These are phyloP conservation scores for Temnopleurus reevesii DNA, from an alignment of 53 echinoderm and acorn worm genomes.

Conservation along the genomic window DNA sequence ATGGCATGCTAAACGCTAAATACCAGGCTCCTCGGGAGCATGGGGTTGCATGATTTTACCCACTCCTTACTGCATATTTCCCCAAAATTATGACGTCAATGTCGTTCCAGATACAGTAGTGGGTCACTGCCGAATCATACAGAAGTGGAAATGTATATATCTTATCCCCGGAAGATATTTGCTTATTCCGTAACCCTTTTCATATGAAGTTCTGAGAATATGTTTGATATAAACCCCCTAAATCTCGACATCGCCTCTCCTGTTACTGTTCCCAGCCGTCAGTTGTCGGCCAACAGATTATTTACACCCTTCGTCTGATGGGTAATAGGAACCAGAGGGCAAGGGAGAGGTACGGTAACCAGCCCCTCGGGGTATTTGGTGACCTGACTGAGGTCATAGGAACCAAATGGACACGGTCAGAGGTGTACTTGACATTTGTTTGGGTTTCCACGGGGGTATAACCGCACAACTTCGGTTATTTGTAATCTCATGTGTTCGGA, in stretches of 20 bases:
- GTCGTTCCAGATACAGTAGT: not conserved
- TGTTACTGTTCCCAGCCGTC: conserved; percentile 1
- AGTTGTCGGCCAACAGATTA: conserved; percentile 18
- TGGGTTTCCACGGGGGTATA: too few relatives aligned
- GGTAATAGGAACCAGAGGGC: conserved; percentile 26
- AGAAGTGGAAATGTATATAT: not conserved
- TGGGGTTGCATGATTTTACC: not conserved
- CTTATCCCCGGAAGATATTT: not conserved
- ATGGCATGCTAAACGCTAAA: too few relatives aligned
- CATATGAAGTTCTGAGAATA: not conserved
- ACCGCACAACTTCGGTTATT: too few relatives aligned
- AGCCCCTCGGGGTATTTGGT: not conserved
- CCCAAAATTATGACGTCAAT: not conserved
- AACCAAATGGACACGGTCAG: not conserved
- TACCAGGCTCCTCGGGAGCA: not conserved
- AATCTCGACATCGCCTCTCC: not conserved
- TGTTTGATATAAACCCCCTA: not conserved
- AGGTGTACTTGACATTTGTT: conserved; percentile 3
- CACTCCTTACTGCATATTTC: not conserved
- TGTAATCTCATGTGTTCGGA: too few relatives aligned
- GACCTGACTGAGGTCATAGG: conserved; percentile 17
- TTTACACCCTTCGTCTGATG: conserved; percentile 3
- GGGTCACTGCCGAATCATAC: not conserved
- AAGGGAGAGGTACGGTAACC: not conserved
- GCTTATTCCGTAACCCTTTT: conserved; percentile 3